phyloP scores from a whole-genome alignment of 2,888 invertebrate genomes.

The Dicranocentrus wangi region DNA sequence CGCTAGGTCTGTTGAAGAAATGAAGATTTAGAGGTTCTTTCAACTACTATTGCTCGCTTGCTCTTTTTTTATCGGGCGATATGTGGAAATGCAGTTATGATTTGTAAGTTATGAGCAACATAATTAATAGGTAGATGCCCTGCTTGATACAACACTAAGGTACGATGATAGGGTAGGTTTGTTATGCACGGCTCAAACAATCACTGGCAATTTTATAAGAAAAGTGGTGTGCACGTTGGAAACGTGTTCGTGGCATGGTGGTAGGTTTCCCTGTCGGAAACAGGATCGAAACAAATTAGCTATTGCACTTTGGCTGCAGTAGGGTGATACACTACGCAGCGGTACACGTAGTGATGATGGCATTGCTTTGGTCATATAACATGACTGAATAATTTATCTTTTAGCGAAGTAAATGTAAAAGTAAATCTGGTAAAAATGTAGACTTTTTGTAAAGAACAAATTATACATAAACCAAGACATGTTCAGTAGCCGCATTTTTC shows the following conservation, averaged over 20 bases:
- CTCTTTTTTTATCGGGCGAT: constrained; percentile 1
- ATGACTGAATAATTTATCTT: constrained; percentile 31
- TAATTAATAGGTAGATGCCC: constrained; percentile 43
- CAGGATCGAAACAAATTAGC: constrained; percentile 53
- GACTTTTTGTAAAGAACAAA: no score
- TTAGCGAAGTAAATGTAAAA: neutral
- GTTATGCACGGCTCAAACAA: neutral
- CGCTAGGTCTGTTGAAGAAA: neutral
- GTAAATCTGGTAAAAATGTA: no score
- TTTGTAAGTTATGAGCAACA: constrained; percentile 35
- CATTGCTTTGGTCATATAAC: constrained; percentile 8
- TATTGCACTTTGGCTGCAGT: constrained; percentile 8
- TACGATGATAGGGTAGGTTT: no score
- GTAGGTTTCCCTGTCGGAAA: constrained; percentile 45
- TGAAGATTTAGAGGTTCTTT: constrained; percentile 37
- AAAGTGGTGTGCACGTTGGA: no score
- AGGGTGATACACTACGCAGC: no score
- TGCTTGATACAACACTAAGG: constrained; percentile 8
- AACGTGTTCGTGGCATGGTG: neutral
- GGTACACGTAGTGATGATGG: constrained; percentile 37
- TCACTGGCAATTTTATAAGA: no score
- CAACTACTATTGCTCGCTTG: constrained; percentile 18
- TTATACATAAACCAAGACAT: no score
- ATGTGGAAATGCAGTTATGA: constrained; percentile 28
- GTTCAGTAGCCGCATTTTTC: constrained; percentile 7